Evolutionary conservation across 2,797 vertebrate species (phyloP).

Genomic region (Lagorchestes hirsutus): DNA sequence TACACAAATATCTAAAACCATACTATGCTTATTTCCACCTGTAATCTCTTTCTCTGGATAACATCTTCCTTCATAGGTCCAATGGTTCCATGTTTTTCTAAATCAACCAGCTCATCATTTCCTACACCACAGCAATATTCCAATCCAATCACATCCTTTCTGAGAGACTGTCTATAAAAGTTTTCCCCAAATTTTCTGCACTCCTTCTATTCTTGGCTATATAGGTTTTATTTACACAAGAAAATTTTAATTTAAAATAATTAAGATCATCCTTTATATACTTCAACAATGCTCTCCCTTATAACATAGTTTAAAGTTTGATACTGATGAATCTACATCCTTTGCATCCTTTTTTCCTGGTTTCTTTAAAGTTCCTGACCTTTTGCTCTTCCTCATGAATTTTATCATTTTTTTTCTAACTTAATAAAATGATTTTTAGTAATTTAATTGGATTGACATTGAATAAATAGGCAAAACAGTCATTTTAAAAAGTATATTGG

Average conservation of each 20-base stretch:
- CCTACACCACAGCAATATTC: neutral
- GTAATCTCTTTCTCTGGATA: neutral
- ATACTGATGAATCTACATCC: neutral
- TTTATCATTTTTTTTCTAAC: neutral
- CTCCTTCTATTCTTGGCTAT: neutral
- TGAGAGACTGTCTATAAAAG: neutral
- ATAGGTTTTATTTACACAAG: neutral
- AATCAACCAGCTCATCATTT: neutral
- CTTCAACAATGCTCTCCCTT: neutral
- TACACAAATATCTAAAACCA: neutral
- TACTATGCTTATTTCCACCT: neutral
- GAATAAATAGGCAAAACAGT: neutral
- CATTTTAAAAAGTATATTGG: neutral
- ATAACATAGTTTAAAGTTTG: neutral
- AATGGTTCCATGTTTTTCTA: neutral
- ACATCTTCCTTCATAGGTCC: neutral
- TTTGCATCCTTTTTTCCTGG: neutral
- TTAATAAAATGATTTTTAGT: neutral
- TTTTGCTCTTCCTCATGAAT: neutral
- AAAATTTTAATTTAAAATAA: neutral
- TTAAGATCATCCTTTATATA: neutral
- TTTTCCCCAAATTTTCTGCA: neutral
- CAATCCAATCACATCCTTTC: neutral
- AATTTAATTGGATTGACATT: neutral
- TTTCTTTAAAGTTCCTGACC: neutral